Evolutionary conservation across 92 coral and sea anemone genomes (phyloP).

Genomic region (Zoanthus solanderi): DNA sequence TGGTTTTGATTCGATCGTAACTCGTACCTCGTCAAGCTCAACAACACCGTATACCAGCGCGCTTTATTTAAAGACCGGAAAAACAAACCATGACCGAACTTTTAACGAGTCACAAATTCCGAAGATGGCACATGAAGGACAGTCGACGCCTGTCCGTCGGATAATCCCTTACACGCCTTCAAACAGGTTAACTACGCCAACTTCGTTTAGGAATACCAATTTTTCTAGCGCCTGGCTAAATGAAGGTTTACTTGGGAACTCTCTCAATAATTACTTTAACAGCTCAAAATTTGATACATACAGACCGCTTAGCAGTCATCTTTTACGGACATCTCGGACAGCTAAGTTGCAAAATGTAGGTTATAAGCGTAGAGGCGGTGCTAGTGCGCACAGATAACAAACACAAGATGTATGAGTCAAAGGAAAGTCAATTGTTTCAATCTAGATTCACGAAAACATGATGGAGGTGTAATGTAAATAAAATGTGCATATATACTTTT

Average conservation of each 20-base stretch:
- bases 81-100: not conserved
- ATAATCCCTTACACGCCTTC: not conserved
- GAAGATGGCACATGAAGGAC: not conserved
- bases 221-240: constrained; percentile 22
- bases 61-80: constrained; percentile 31
- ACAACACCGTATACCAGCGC: constrained; percentile 29
- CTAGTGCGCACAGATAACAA: constrained; percentile 4
- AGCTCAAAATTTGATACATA: not conserved
- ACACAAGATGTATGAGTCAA: not conserved
- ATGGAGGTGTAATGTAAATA: too few relatives aligned
- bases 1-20: not conserved
- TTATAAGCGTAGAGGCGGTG: not conserved
- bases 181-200: not conserved
- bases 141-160: not conserved
- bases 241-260: constrained; percentile 11
- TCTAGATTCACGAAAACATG: too few relatives aligned
- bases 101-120: not conserved
- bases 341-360: not conserved
- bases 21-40: constrained; percentile 25
- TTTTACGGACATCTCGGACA: not conserved
- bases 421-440: not conserved
- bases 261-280: not conserved
- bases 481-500: too few relatives aligned
- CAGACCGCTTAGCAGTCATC: constrained; percentile 21
- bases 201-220: not conserved